Base-by-base conservation (phyloP, 30 jellyfish, hydroid and myxozoan species). In the Pseudorhiza aurosa region DNA sequence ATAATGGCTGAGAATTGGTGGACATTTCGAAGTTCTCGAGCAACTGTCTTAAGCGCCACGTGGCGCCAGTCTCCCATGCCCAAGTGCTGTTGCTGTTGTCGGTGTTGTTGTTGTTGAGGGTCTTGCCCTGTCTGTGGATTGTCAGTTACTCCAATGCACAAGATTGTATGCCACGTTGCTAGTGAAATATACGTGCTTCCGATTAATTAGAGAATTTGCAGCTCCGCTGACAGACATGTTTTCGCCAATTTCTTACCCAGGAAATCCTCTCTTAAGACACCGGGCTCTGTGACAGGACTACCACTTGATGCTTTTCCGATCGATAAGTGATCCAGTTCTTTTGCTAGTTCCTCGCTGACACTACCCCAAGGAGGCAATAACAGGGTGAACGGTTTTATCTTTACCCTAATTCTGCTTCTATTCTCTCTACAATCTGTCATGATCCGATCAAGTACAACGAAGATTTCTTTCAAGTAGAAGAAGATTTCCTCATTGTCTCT, bases 391-490 rank as follows among this genome's bases (percentile, higher is more conserved):
- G 82, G 68, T 19, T 68, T 46, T 8, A 40, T n/a, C n/a, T n/a
- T n/a, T 8, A 35, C 40, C 40, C 26, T 42, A 2, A 49, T 47
- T 32, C 36, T 27, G 22, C 72, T 22, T 74, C 29, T 29, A 74
- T 72, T 72, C 47, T 72, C 72, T 45, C 47, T 72, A 53, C 85
- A 72, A 33, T 47, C 85, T 72, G 74, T 65, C 19, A 65, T 65
- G 5, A 65, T 33, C 80, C 40, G 68, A 37, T 68, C 82, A 68
- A 35, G 72, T 2, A 72, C 73, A 53, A 74, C 29, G 47, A 6
- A 67, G 22, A 22, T 40, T 11, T 67, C 65, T 67, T 67, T 67
- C 18, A 43, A 4, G 22, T 40, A 67, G 40, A 32, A 68, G 45
- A 15, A 19, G 28, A 9, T 26, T 8, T 3, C 82, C 14, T 68